phyloP scores from a whole-genome alignment of 1,140 invertebrate species.

The Brachionus paranguensis region DNA sequence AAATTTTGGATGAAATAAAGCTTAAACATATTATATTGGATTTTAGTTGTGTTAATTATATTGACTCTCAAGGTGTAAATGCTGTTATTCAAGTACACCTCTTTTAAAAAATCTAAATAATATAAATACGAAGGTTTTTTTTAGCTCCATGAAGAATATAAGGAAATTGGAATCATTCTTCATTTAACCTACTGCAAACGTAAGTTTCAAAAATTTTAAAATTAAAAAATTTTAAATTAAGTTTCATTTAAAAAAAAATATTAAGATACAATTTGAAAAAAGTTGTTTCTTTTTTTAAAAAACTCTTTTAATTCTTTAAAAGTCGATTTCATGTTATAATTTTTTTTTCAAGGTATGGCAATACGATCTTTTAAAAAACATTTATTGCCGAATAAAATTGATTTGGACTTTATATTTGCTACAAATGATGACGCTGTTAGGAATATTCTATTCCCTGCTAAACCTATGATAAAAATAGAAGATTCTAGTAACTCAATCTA shows the following conservation, averaged over 20 bases:
- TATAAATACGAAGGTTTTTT: background rate
- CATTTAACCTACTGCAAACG: conserved; percentile 24
- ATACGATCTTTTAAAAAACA: background rate
- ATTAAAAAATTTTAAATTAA: no score
- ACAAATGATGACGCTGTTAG: conserved; percentile 13
- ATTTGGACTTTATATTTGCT: background rate
- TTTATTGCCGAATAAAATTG: background rate
- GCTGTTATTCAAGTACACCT: conserved; percentile 17
- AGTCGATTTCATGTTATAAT: background rate
- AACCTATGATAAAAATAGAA: background rate
- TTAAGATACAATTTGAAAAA: no score
- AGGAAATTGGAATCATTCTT: conserved; percentile 11
- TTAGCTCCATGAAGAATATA: conserved; percentile 10
- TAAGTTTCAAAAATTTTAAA: background rate
- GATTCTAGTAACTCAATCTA: background rate
- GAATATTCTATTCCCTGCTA: background rate
- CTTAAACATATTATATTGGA: conserved; percentile 31
- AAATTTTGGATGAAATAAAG: background rate
- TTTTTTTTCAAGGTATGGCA: background rate
- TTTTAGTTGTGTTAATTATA: conserved; percentile 38
- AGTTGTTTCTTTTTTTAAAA: no score
- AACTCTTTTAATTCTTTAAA: no score
- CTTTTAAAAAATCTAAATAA: no score
- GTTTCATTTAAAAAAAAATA: background rate
- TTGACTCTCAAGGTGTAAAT: conserved; percentile 37